Conservation (phyloP, 2,797 vertebrate genomes). For the Pangasius macronema region DNA sequence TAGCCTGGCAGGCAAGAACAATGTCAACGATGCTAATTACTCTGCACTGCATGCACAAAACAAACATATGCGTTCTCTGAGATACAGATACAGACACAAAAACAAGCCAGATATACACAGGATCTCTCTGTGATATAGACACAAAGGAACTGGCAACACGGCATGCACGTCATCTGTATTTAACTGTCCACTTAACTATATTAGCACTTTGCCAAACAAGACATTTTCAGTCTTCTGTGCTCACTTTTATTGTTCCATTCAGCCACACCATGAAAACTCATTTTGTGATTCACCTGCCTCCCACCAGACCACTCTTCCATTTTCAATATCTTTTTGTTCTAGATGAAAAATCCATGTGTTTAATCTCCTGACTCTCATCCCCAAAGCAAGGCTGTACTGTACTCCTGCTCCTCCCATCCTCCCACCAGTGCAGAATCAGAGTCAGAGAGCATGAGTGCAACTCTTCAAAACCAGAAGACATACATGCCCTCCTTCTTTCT, state of each 20-base stretch:
- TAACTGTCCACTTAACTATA: background rate
- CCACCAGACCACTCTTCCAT: slow-evolving; percentile 11
- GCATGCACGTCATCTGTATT: background rate
- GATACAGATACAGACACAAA: slow-evolving; percentile 38
- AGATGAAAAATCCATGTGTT: slow-evolving; percentile 3
- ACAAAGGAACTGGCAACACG: slow-evolving; percentile 1
- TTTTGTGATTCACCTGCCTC: slow-evolving; percentile 27
- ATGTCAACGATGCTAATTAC: slow-evolving; percentile 58
- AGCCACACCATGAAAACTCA: slow-evolving; percentile 12
- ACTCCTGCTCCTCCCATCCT: background rate
- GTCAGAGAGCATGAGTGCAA: slow-evolving; percentile 13
- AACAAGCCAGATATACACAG: slow-evolving; percentile 23
- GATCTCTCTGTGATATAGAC: background rate
- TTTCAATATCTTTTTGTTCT: slow-evolving; percentile 34
- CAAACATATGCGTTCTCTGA: slow-evolving; percentile 46
- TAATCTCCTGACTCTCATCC: slow-evolving; percentile 19
- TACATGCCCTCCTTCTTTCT: slow-evolving; percentile 19
- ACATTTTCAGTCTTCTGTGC: background rate
- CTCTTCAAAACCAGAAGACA: slow-evolving; percentile 28
- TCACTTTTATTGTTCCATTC: slow-evolving; percentile 5
- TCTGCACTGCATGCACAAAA: slow-evolving; percentile 45
- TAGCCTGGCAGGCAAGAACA: slow-evolving; percentile 48
- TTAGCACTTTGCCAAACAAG: background rate
- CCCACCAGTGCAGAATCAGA: background rate
- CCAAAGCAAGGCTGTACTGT: slow-evolving; percentile 26